Base-by-base conservation (phyloP, 2,113 vertebrate genomes). In the Pantherophis guttatus region DNA sequence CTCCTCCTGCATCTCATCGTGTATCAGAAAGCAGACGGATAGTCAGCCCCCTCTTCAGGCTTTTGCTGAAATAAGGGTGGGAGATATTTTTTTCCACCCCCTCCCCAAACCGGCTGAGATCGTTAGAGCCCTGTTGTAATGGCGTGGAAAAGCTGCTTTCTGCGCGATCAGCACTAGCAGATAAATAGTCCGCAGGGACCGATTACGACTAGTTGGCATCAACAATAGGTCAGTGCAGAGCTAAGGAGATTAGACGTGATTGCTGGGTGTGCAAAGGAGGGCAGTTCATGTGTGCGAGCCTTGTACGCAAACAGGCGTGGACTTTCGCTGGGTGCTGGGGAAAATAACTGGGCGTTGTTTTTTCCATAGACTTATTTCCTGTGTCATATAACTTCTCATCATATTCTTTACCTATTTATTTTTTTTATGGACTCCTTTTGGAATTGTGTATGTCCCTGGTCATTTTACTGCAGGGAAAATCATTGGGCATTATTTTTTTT, bases 121-220 rank as follows among this genome's bases (percentile, higher is more conserved):
- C 65, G 44, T 54, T 59, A 91, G 85, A 19, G 65, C 58, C 24
- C 23, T 53, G 54, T 54, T 11, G 9, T 86, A 93, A 93, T 21
- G 54, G 70, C 6, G 55, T 86, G 6, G 29, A 90, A 86, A 93
- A 90, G 88, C 92, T 65, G 75, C 53, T 93, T 93, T 93, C 88
- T 65, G 55, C 55, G 55, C 12, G 55, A 90, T 90, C 92, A 93
- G 92, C 88, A 44, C 15, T 86, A 44, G 55, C 29, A 62, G 88
- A 11, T 53, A 90, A 90, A 90, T 86, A 81, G 75, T 90, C 88
- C 29, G n/a, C 55, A 23, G 92, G 92, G 92, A 89, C 87, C 92
- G 8, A 58, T 93, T 89, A 88, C 88, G 15, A 59, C 53, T 26
- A 33, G 44, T 70, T 21, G 24, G 1, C 88, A 33, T 86, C 65